phyloP scores from a whole-genome alignment of 2,888 invertebrate genomes.

The Melanostoma scalare region DNA sequence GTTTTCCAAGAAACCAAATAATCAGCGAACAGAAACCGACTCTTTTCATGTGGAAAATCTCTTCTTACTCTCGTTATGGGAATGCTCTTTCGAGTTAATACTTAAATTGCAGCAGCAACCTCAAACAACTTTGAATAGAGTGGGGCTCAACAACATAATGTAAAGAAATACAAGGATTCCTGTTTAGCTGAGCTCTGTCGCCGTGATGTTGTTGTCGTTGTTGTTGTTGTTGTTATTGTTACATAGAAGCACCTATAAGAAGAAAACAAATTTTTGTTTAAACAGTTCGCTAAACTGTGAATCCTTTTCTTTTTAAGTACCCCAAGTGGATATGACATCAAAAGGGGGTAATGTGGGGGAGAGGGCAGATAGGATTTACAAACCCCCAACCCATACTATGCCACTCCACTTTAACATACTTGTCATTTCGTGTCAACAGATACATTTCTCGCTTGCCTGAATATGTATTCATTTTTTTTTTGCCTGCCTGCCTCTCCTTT shows the following conservation, averaged over 20 bases:
- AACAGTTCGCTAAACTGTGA: conserved; percentile 72
- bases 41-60: conserved; percentile 59
- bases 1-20: conserved; percentile 57
- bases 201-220: not conserved
- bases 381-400: not conserved
- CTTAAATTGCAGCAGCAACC: conserved; percentile 65
- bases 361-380: conserved; percentile 19
- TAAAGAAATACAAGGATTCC: conserved; percentile 15
- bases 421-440: conserved; percentile 73
- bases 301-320: conserved; percentile 70
- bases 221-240: not conserved
- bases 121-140: conserved; percentile 31
- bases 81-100: conserved; percentile 59
- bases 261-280: conserved; percentile 61
- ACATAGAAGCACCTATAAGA: conserved; percentile 10
- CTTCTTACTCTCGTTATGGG: conserved; percentile 34
- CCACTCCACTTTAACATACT: conserved; percentile 54
- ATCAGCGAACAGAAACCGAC: conserved; percentile 27
- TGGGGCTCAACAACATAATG: not conserved
- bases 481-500: conserved; percentile 12
- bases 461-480: conserved; percentile 63
- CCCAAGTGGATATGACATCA: conserved; percentile 71
- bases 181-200: conserved; percentile 7
- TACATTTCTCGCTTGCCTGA: conserved; percentile 71
- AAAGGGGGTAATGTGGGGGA: conserved; percentile 7